Evolutionary conservation across 2,797 vertebrate genomes (phyloP).

Genomic region (Allobates femoralis): DNA sequence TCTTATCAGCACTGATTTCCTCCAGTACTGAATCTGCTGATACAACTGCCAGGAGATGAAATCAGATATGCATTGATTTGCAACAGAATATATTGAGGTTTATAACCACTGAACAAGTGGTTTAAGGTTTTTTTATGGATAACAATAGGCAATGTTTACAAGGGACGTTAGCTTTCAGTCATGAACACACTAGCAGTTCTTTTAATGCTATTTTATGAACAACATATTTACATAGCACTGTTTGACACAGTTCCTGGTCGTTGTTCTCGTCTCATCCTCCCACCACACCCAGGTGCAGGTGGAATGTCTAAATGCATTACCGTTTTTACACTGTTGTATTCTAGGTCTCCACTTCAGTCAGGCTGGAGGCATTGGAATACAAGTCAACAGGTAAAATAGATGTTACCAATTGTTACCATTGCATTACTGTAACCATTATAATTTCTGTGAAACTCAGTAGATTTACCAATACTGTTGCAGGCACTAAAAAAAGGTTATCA

Average conservation of each 20-base stretch:
- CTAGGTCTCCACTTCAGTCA: background rate
- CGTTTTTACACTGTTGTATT: background rate
- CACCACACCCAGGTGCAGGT: constrained; percentile 32
- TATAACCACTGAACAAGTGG: background rate
- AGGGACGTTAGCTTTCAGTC: background rate
- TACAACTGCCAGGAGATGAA: background rate
- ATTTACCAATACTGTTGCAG: background rate
- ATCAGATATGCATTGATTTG: background rate
- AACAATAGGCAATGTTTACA: background rate
- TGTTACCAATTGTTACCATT: background rate
- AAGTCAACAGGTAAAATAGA: constrained; percentile 9
- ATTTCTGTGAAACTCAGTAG: background rate
- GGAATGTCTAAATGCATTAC: constrained; percentile 22
- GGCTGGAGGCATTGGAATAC: background rate
- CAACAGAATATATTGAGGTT: background rate
- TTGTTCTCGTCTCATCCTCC: background rate
- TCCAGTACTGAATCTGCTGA: background rate
- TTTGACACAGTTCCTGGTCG: background rate
- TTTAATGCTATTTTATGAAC: background rate
- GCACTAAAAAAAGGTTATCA: background rate
- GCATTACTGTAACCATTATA: background rate
- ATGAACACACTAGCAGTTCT: background rate
- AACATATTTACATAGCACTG: background rate
- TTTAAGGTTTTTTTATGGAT: background rate
- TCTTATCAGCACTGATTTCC: background rate